Base-by-base conservation (phyloP, 2,888 invertebrate genomes). In the Ochropacha duplaris region DNA sequence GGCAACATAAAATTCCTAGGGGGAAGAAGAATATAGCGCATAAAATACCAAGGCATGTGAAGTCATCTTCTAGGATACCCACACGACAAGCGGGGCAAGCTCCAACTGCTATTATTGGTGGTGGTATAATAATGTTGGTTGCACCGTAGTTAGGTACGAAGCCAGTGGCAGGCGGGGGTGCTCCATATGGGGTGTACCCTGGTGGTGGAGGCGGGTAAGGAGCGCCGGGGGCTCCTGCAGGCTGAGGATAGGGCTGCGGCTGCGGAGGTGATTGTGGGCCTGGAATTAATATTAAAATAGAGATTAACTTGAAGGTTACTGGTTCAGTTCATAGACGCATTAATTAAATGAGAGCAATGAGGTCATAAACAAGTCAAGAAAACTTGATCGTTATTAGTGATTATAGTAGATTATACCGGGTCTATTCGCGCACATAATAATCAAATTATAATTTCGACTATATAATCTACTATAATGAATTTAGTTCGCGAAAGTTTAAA, bases 21-120 rank as follows among this genome's bases (percentile, higher is more conserved):
- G 98, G 98, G 79, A 98, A 98, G 86, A 96, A 97, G 31, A 96
- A 88, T 62, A 98, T 96, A 22, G 97, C 97, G 86, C 97, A 97
- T 57, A 96, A 89, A 14, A 98, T 93, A 58, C 98, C 98, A 50
- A 97, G 92, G 74, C 96, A 96, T 0, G 97, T 96, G 84, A 96
- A 98, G 78, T 97, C 97, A 72, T 98, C 97, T 87, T 98, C 97
- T 49, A 98, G 89, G 26, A 97, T 94, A 16, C 98, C 98, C 60
- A 98, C 97, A 68, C 98, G 94, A 79, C 98, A 98, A 1, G 97
- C 96, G 1, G 98, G 98, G 84, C 98, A 98, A 2, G 96, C 97
- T 0, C 97, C 97, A 0, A 98, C 96, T 0, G 97, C 92, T 62
- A 98, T 96, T 39, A 98, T 96, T 63, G 97, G 96, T 4, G 96